Base-by-base conservation (phyloP, 2,888 invertebrate species). In the Dicyrtoma fusca region DNA sequence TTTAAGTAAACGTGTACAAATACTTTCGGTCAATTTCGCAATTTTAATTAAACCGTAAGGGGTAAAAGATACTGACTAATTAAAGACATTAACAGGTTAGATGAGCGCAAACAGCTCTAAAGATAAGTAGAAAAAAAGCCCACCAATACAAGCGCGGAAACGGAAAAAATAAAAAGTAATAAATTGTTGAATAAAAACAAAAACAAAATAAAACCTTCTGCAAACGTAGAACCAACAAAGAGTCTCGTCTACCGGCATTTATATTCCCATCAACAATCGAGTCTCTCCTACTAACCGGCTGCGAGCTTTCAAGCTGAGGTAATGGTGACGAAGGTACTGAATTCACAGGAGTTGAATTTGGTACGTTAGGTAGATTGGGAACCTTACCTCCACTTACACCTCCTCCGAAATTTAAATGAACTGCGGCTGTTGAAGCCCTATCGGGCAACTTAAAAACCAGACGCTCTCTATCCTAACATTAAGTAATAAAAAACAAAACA, bases 261-360 rank as follows among this genome's bases (percentile, higher is more conserved):
- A 51, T 21, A 21, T 69, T 64, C 51, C 61, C 47, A 44, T 57
- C 44, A 47, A 69, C 42, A 26, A 69, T 23, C 14, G 73, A 73
- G 34, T 73, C 73, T 49, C 73, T 68, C 42, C 73, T 55, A 19
- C 42, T 55, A 26, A 47, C 26, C 21, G 75, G 70, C 8, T 34
- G 34, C 34, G 34, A 34, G 34, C 34, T 34, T 64, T 73, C 73
- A 4, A 71, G 69, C 55, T 76, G 77, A n/a, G 80, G 79, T 45
- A 77, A 74, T 23, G 79, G 79, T 19, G 79, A 78, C n/a, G 78
- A 77, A 13, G 79, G 79, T 17, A 77, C 76, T 14, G 78, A 78
- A 68, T 74, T 76, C 34, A 51, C 66, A 23, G 80, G 80, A 19
- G 80, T 80, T 21, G 74, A 66, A 55, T 76, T 73, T 61, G 78